These are phyloP conservation scores for Adela reaumurella DNA, from an alignment of 2,888 invertebrate species.

Conservation along the genomic window DNA sequence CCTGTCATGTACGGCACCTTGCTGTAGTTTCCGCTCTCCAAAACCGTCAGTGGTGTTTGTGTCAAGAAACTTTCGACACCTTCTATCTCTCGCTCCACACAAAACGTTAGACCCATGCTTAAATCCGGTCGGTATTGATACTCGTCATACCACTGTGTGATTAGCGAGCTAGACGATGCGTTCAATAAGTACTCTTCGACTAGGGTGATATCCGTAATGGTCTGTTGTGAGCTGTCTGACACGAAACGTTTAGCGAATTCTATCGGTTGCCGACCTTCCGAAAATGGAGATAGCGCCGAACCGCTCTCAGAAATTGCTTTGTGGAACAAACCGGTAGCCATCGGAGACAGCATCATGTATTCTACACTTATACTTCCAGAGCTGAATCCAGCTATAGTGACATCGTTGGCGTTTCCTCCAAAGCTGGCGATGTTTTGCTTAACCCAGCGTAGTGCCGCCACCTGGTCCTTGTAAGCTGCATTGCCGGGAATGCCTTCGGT, in stretches of 20 bases:
- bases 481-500: slow-evolving; percentile 3
- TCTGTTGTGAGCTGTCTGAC: too few relatives aligned
- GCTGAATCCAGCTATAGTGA: slow-evolving; percentile 3
- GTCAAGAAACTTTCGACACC: slow-evolving; percentile 1
- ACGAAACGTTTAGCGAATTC: too few relatives aligned
- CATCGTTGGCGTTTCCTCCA: slow-evolving; percentile 3
- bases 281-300: background rate
- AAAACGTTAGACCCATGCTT: background rate
- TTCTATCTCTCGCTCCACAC: slow-evolving; percentile 1
- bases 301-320: slow-evolving; percentile 4
- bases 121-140: too few relatives aligned
- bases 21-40: slow-evolving; percentile 5
- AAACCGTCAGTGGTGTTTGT: slow-evolving; percentile 5
- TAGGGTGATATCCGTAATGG: too few relatives aligned
- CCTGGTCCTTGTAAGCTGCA: slow-evolving; percentile 4
- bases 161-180: too few relatives aligned
- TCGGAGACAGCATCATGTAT: background rate
- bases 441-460: slow-evolving; percentile 5
- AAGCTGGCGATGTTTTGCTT: slow-evolving; percentile 1
- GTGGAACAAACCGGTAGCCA: slow-evolving; percentile 1
- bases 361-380: slow-evolving; percentile 2
- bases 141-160: too few relatives aligned
- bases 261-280: too few relatives aligned
- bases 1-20: slow-evolving; percentile 8
- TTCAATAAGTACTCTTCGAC: too few relatives aligned